Percentiles rank a stretch among this genome's conserved stretches.
These are phyloP conservation scores for Homarus gammarus DNA, from an alignment of 2,888 invertebrate species.

Conservation along the genomic window DNA sequence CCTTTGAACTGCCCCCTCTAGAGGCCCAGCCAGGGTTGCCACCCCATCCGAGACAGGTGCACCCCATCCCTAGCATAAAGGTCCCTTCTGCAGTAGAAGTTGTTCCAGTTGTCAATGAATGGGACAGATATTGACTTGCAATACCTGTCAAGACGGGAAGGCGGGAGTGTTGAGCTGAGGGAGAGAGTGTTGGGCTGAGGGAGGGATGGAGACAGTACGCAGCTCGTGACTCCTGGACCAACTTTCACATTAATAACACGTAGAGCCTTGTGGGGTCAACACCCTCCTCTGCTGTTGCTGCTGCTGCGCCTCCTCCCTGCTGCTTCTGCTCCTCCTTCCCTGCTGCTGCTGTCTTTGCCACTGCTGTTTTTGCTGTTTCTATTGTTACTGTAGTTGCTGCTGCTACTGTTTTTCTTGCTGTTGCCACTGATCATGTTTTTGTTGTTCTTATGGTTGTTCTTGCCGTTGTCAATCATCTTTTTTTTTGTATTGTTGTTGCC, in stretches of 20 bases:
- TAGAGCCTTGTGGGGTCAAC: slow-evolving; percentile 5
- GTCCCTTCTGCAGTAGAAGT: too few species aligned
- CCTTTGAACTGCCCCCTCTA: too few species aligned
- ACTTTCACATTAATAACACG: slow-evolving; percentile 37
- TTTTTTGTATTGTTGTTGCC: background rate
- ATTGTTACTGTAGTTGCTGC: background rate
- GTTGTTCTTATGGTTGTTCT: background rate
- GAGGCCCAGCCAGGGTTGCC: too few species aligned
- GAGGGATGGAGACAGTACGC: background rate
- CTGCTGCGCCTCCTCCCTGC: background rate
- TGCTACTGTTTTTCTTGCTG: background rate
- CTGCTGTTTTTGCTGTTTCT: background rate
- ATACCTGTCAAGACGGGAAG: too few species aligned
- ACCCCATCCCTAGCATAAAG: too few species aligned
- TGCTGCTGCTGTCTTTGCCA: background rate
- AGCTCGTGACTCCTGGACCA: background rate
- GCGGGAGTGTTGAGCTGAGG: background rate
- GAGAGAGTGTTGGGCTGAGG: background rate
- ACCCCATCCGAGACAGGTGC: too few species aligned
- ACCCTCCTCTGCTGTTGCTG: background rate
- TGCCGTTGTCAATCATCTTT: background rate
- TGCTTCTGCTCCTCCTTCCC: background rate
- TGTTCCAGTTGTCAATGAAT: too few species aligned
- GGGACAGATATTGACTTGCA: too few species aligned
- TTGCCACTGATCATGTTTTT: background rate